phyloP scores from a whole-genome alignment of 2,888 invertebrate genomes.

The Ganaspis brasiliensis region DNA sequence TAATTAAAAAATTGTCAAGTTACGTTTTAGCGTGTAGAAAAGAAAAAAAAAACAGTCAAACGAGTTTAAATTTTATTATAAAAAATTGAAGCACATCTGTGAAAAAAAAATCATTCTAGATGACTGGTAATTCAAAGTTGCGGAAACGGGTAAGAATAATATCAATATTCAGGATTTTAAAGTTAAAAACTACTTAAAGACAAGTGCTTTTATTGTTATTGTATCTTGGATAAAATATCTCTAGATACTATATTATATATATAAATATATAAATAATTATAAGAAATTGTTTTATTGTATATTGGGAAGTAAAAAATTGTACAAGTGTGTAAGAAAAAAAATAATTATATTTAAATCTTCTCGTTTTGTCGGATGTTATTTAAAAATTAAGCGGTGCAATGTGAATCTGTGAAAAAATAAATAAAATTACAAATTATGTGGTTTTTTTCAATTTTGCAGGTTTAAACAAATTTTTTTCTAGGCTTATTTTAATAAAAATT shows the following conservation, averaged over 20 bases:
- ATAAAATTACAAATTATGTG: conserved; percentile 1
- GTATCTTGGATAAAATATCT: conserved; percentile 21
- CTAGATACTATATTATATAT: conserved; percentile 25
- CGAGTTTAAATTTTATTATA: not conserved
- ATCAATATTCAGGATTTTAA: conserved; percentile 15
- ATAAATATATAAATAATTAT: too few relatives aligned
- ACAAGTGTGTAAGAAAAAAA: conserved; percentile 26
- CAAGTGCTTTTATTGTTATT: conserved; percentile 44
- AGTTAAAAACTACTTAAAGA: conserved; percentile 31
- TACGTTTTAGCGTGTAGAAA: not conserved
- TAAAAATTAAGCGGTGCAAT: conserved; percentile 23
- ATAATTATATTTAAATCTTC: conserved; percentile 4
- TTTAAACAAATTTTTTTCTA: too few relatives aligned
- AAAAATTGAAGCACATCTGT: conserved; percentile 17
- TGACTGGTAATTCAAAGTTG: conserved; percentile 11
- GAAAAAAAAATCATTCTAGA: too few relatives aligned
- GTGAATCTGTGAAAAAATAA: conserved; percentile 36
- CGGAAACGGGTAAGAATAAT: conserved; percentile 31
- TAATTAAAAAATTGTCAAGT: not conserved
- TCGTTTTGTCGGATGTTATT: conserved; percentile 28
- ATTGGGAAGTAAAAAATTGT: conserved; percentile 1
- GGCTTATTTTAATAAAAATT: too few relatives aligned
- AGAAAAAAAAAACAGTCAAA: not conserved
- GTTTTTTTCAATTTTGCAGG: not conserved
- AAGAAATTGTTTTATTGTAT: conserved; percentile 1